Evolutionary conservation across 1,140 invertebrate genomes (phyloP), one percentile per base, ranked within the genome.

Genomic region (Trypoxylus dichotomus): DNA sequence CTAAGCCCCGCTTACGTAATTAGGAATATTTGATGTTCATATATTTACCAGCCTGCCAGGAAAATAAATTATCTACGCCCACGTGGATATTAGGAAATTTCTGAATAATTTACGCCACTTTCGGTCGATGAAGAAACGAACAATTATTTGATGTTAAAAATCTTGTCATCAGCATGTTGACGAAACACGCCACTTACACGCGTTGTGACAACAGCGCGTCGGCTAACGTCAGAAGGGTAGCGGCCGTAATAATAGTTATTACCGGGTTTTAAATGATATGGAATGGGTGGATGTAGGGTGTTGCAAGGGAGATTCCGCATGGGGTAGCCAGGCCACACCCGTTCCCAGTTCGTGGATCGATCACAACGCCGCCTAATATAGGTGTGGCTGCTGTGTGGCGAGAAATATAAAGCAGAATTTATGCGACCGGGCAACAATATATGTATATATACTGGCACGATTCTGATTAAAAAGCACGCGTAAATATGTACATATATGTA

Each of bases 391-490:
- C 60, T 63, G 60, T 63, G 60, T 27, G 21, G 60, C 60, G 60
- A 63, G 60, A 63, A 63, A 63, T 63, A 63, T 63, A 63, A 63
- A 63, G 21, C 60, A 13, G 60, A 63, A 63, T 63, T 63, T 63
- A 63, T 63, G 60, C 60, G n/a, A 63, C 15, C 58, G 21, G 25
- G 5, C 58, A 27, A 11, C 58, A n/a, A 63, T 5, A 63, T 63
- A 37, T n/a, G n/a, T n/a, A n/a, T n/a, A n/a, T n/a, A 63, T 63
- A 63, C 10, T 63, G 10, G 25, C 10, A 19, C 60, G 60, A 25
- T 27, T 27, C 21, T 27, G 60, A 63, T 63, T 63, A 63, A 63
- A 63, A 63, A 7, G 21, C 13, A 27, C 32, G 32, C 10, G n/a
- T 19, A 41, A 11, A 11, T 41, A 58, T 21, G n/a, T n/a, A n/a